Evolutionary conservation across 2,797 vertebrate species (phyloP), one percentile per base, ranked within the genome.

Genomic region (Siniperca obscura): DNA sequence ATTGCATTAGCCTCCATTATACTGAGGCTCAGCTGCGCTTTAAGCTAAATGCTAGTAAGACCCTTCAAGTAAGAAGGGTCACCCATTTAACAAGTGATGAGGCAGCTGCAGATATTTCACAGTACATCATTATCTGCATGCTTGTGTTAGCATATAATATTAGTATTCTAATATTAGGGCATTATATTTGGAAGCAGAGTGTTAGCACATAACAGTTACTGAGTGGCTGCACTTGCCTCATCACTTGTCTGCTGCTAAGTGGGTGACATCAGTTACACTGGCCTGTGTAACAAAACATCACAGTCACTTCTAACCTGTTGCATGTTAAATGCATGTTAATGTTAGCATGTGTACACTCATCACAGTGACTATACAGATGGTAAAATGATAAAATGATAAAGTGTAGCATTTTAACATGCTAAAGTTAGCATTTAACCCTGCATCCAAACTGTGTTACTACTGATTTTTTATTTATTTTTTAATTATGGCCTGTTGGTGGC

Each of bases 141-240:
- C 56, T 38, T 10, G 44, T 4, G 66, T 60, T 46, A 53, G 55
- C 40, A 14, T 9, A 22, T 14, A n/a, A 17, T 2, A 40, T 46
- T 25, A 57, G 48, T 60, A 12, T 77, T 86, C 74, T 74, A 53
- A 52, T 50, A 34, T 40, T 14, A 53, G 60, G 9, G 19, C 21
- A 4, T 57, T 40, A 65, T 71, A 81, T 78, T 53, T 81, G 21
- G 70, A 71, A 22, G 73, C 48, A 19, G 19, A 64, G 78, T n/a
- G 72, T 79, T 5, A 59, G 21, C 61, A 42, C 56, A 27, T 56
- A 14, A 38, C 8, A 40, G 46, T 42, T 65, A 25, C 34, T 5
- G 1, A 25, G 34, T 12, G 65, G 74, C 46, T 61, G 50, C 36
- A 34, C 16, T 42, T 6, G 40, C 8, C 1, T 75, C 69, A 30